Evolutionary conservation across 2,113 vertebrate genomes (phyloP).

Genomic region (Strix uralensis): DNA sequence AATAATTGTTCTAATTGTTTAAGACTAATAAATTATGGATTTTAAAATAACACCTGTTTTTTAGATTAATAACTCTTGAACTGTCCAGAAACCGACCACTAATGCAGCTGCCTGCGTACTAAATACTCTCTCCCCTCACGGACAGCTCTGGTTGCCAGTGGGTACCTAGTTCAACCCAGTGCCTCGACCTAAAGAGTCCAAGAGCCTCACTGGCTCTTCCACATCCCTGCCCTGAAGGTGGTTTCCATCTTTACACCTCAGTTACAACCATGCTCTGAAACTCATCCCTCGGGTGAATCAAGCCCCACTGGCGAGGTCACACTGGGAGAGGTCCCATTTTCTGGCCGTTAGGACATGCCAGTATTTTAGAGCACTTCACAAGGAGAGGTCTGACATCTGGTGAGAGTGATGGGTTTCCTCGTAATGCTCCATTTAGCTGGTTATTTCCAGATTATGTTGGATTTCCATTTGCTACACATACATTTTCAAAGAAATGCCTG

Average conservation of each 20-base stretch:
- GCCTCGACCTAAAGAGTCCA: neutral
- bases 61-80: neutral
- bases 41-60: neutral
- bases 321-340: neutral
- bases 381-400: neutral
- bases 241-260: neutral
- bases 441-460: neutral
- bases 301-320: neutral
- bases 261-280: neutral
- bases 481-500: neutral
- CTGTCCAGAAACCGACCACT: neutral
- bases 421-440: neutral
- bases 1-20: neutral
- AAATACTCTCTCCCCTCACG: neutral
- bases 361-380: neutral
- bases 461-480: neutral
- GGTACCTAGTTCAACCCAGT: too few relatives aligned
- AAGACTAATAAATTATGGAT: neutral
- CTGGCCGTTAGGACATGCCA: neutral
- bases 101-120: too few relatives aligned
- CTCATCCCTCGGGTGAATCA: neutral
- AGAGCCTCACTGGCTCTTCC: neutral
- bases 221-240: neutral
- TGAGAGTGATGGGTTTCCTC: neutral
- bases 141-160: rapidly evolving